phyloP scores from a whole-genome alignment of 2,888 invertebrate genomes.

The Drosophila eohydei region DNA sequence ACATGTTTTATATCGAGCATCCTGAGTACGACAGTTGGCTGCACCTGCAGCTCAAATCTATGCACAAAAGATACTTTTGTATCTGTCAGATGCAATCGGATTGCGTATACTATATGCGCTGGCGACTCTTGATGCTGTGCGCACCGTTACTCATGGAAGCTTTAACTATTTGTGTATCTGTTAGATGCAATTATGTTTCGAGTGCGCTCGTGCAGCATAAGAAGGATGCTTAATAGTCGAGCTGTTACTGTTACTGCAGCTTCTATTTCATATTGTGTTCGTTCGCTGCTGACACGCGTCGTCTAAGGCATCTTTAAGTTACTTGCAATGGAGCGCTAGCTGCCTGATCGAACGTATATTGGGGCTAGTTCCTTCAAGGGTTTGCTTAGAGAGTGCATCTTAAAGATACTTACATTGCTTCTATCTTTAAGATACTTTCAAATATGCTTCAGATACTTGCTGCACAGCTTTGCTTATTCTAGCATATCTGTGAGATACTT shows the following conservation, averaged over 20 bases:
- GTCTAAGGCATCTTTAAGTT: not conserved
- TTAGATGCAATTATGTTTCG: constrained; percentile 6
- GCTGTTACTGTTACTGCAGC: not conserved
- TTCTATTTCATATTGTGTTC: not conserved
- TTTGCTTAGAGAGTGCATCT: not conserved
- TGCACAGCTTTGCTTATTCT: too few relatives aligned
- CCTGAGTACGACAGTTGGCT: too few relatives aligned
- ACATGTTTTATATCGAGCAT: not conserved
- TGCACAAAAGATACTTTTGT: constrained; percentile 12
- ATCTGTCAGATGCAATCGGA: constrained; percentile 1
- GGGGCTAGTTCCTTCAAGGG: not conserved
- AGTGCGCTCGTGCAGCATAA: constrained; percentile 4
- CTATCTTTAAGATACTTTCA: too few relatives aligned
- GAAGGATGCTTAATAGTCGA: not conserved
- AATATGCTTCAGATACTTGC: too few relatives aligned
- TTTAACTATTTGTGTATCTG: not conserved
- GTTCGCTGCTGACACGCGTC: too few relatives aligned
- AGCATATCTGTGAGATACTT: too few relatives aligned
- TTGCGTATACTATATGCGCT: not conserved
- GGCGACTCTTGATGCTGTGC: not conserved
- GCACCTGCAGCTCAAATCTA: not conserved
- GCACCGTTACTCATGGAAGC: not conserved
- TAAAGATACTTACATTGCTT: not conserved
- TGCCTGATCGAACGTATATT: not conserved
- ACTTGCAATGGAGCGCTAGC: not conserved